A percentile compares a stretch with the other conserved stretches of the same genome.
Conservation (phyloP, 2,888 invertebrate species). For the Xylota segnis region DNA sequence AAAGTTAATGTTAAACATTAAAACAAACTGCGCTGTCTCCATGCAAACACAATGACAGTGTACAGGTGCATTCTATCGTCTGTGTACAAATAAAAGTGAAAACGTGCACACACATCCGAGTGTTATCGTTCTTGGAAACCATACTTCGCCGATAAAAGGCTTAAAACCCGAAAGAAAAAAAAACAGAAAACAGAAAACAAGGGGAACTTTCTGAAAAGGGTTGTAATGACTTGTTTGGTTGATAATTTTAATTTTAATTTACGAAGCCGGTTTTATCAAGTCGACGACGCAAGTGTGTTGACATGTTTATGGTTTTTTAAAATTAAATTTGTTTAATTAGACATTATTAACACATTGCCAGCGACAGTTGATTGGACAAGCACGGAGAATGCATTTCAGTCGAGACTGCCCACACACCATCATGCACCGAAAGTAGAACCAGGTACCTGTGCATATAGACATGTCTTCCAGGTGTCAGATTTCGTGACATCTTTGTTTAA, state of each 20-base stretch:
- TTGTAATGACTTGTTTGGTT: slow-evolving; percentile 25
- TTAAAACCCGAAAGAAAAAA: not conserved
- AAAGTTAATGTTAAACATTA: not conserved
- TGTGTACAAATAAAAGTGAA: slow-evolving; percentile 64
- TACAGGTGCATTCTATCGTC: slow-evolving; percentile 1
- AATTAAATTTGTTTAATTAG: slow-evolving; percentile 50
- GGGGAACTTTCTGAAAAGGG: slow-evolving; percentile 30
- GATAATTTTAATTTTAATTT: slow-evolving; percentile 30
- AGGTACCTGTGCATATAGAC: too few relatives aligned
- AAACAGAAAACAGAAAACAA: not conserved
- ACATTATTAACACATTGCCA: slow-evolving; percentile 35
- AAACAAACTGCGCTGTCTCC: slow-evolving; percentile 27
- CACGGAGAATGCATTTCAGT: slow-evolving; percentile 30
- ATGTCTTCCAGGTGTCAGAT: not conserved
- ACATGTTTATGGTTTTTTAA: slow-evolving; percentile 14
- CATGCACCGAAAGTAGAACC: not conserved
- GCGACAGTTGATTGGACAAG: slow-evolving; percentile 21
- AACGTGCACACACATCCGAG: slow-evolving; percentile 56
- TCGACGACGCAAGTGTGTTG: slow-evolving; percentile 3
- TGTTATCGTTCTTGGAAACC: slow-evolving; percentile 61
- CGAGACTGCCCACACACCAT: not conserved
- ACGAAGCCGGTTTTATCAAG: slow-evolving; percentile 20
- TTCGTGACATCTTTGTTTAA: slow-evolving; percentile 6
- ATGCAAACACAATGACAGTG: slow-evolving; percentile 29
- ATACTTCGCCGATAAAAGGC: not conserved